phyloP scores from a whole-genome alignment of 2,888 invertebrate genomes.

The Rhagonycha fulva region DNA sequence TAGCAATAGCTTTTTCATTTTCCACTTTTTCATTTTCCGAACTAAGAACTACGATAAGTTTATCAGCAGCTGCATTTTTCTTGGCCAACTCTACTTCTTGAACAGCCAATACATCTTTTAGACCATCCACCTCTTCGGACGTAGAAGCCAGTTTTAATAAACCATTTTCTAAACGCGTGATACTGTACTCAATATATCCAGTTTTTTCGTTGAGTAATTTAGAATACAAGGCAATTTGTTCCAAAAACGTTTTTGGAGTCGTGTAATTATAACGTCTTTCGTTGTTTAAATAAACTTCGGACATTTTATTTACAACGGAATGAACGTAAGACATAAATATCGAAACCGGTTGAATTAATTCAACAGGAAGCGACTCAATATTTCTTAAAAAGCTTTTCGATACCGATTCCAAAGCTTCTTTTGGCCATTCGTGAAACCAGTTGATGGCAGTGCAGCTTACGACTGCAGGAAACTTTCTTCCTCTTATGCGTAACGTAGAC shows the following conservation, averaged over 20 bases:
- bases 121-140: slow-evolving; percentile 80
- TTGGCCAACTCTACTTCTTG: slow-evolving; percentile 72
- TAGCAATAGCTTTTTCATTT: slow-evolving; percentile 80
- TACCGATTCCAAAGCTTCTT: slow-evolving; percentile 87
- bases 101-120: slow-evolving; percentile 75
- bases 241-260: slow-evolving; percentile 94
- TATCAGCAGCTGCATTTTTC: slow-evolving; percentile 89
- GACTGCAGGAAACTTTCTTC: slow-evolving; percentile 91
- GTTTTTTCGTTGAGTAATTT: slow-evolving; percentile 73
- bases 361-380: slow-evolving; percentile 70
- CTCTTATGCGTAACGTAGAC: slow-evolving; percentile 80
- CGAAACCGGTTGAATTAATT: slow-evolving; percentile 69
- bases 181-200: slow-evolving; percentile 72
- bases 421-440: slow-evolving; percentile 98
- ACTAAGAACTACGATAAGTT: slow-evolving; percentile 82
- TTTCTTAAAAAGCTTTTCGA: slow-evolving; percentile 81
- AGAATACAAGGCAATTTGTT: slow-evolving; percentile 83
- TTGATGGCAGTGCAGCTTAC: slow-evolving; percentile 92
- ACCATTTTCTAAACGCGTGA: slow-evolving; percentile 83
- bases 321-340: slow-evolving; percentile 92
- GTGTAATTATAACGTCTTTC: slow-evolving; percentile 94
- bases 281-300: slow-evolving; percentile 76
- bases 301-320: slow-evolving; percentile 84
- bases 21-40: slow-evolving; percentile 91
- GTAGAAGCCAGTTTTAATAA: slow-evolving; percentile 85